phyloP scores from a whole-genome alignment of 2,888 invertebrate genomes.

The Epistrophe eligans region DNA sequence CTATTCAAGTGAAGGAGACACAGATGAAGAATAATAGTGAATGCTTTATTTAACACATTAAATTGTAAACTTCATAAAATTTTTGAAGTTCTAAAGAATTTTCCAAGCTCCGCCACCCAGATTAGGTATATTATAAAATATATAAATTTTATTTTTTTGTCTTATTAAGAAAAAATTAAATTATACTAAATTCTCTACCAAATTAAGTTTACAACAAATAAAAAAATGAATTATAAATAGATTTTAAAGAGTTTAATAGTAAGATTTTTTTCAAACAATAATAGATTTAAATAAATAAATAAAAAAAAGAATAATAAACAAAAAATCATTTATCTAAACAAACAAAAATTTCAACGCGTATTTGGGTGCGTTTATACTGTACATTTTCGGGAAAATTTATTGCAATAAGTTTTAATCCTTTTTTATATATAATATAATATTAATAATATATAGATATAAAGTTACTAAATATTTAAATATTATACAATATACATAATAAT shows the following conservation, averaged over 20 bases:
- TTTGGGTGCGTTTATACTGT: constrained; percentile 66
- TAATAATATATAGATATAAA: constrained; percentile 63
- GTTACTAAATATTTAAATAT: constrained; percentile 71
- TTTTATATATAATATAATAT: constrained; percentile 53
- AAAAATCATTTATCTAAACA: constrained; percentile 39
- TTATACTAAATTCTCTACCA: constrained; percentile 62
- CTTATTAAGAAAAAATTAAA: constrained; percentile 30
- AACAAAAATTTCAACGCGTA: constrained; percentile 46
- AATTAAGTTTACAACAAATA: constrained; percentile 46
- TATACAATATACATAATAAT: constrained; percentile 47
- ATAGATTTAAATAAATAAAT: constrained; percentile 73
- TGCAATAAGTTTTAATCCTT: constrained; percentile 69
- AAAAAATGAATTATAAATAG: constrained; percentile 46
- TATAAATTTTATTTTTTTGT: constrained; percentile 55
- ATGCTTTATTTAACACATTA: constrained; percentile 39
- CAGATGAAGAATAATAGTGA: constrained; percentile 92
- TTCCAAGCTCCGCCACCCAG: constrained; percentile 32
- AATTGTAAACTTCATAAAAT: constrained; percentile 40
- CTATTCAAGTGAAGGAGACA: constrained; percentile 93
- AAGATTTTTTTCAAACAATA: constrained; percentile 63
- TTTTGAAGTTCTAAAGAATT: constrained; percentile 38
- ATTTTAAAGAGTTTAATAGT: constrained; percentile 60
- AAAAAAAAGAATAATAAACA: constrained; percentile 43
- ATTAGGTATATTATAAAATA: constrained; percentile 47
- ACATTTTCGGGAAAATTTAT: constrained; percentile 68